phyloP scores from a whole-genome alignment of 2,113 vertebrate species.

The Callaeas wilsoni region DNA sequence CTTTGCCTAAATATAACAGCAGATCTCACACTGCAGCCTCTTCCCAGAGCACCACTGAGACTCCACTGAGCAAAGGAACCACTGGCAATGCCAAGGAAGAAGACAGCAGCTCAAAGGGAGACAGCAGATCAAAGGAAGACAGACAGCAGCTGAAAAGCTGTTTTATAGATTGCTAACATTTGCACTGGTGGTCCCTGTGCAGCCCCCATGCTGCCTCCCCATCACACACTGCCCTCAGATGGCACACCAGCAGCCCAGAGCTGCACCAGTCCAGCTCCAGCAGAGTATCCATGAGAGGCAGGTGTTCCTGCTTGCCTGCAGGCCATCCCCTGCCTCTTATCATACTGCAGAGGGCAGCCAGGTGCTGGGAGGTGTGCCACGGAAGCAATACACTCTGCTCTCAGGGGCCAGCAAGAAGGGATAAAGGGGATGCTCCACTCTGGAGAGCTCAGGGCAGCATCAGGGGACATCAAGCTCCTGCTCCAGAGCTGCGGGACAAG shows the following conservation, averaged over 20 bases:
- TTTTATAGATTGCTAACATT: neutral
- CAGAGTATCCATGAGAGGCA: neutral
- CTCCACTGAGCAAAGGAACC: neutral
- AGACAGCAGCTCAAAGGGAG: neutral
- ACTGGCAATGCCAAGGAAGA: neutral
- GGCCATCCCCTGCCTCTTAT: neutral
- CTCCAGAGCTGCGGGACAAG: neutral
- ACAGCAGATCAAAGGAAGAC: neutral
- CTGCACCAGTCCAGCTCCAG: neutral
- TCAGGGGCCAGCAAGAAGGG: neutral
- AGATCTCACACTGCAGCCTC: neutral
- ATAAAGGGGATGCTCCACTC: neutral
- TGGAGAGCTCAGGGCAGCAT: neutral
- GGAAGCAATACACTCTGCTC: neutral
- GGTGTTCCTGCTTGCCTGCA: neutral
- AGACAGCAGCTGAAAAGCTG: neutral
- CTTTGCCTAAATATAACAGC: neutral
- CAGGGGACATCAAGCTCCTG: neutral
- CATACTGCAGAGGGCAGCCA: neutral
- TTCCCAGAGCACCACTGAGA: neutral
- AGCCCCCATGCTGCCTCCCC: rapidly evolving
- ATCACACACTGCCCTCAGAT: neutral
- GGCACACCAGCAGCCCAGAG: neutral
- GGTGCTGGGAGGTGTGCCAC: neutral
- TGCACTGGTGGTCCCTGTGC: neutral